These are phyloP conservation scores for Siniperca knerii DNA, from an alignment of 2,113 vertebrate species.

Conservation along the genomic window DNA sequence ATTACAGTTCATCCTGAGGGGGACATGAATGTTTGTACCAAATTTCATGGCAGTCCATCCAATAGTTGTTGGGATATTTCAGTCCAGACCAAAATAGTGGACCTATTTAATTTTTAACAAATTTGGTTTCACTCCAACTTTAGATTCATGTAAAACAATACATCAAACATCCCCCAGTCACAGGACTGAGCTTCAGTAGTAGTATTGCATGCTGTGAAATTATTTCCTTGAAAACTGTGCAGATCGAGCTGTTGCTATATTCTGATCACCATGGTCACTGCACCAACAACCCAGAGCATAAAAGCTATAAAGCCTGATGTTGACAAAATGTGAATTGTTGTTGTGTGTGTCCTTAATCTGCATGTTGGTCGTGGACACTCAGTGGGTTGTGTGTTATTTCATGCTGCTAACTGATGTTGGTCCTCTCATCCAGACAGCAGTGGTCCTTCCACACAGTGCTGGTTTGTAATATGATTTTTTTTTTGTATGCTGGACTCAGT, in stretches of 20 bases:
- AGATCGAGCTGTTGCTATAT: neutral
- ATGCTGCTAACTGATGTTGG: conserved; percentile 15
- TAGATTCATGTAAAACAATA: neutral
- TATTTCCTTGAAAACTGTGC: neutral
- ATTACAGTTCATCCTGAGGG: no score
- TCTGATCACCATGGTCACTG: neutral
- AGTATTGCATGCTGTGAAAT: no score
- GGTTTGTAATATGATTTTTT: neutral
- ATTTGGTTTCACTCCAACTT: neutral
- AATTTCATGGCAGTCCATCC: neutral
- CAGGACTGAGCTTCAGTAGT: neutral
- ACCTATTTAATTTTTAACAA: neutral
- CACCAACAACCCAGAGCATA: neutral
- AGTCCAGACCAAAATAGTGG: neutral
- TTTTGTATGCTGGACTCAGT: conserved; percentile 5
- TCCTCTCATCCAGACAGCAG: neutral
- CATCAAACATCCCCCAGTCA: neutral
- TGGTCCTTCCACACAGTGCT: neutral
- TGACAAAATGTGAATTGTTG: no score
- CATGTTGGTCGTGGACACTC: no score
- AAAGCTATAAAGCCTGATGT: neutral
- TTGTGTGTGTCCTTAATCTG: no score
- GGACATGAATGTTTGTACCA: neutral
- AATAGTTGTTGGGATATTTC: neutral
- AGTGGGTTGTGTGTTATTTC: neutral